Evolutionary conservation across 2,888 invertebrate genomes (phyloP), one percentile per base, ranked within the genome.

Genomic region (Netelia fuscicornis): DNA sequence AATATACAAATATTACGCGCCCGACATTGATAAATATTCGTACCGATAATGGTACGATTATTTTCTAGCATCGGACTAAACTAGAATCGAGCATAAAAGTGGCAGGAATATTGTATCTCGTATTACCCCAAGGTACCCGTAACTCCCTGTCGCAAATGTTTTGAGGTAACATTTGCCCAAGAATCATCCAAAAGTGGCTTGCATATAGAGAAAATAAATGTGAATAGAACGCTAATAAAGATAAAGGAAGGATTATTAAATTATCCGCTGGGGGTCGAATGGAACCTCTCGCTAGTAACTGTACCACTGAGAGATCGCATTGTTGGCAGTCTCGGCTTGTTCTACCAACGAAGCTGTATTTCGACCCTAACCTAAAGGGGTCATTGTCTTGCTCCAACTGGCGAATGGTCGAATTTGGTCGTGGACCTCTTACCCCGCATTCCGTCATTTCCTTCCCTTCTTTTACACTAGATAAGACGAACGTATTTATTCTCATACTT

Each of bases 231-330:
- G 54, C 23, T 81, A 13, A 25, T n/a, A 56, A 48, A 54, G 67
- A 65, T 42, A 62, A 79, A 76, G 78, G 84, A 58, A 56, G 58
- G 76, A 76, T 83, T 60, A 93, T 93, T 93, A 93, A 92, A 93
- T 93, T 93, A 93, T 90, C 89, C 89, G 88, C 90, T 90, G 90
- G 90, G 90, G 90, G 90, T 90, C 89, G 90, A 90, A 90, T 90
- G 87, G 88, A 87, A 85, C 88, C 78, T 78, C 56, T 78, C 62
- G 60, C 65, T 76, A 71, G 75, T 76, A 71, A 76, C 84, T 81
- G 64, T 70, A 62, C 74, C 70, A 81, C 75, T 58, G 58, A 79
- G 65, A 79, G 58, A 71, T 82, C 67, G 54, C 56, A 48, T 48
- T 75, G 74, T 48, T 75, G 60, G 58, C 30, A 75, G 62, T 23